These are phyloP conservation scores for Babyrousa celebensis DNA, from an alignment of 2,797 vertebrate species.

Conservation along the genomic window DNA sequence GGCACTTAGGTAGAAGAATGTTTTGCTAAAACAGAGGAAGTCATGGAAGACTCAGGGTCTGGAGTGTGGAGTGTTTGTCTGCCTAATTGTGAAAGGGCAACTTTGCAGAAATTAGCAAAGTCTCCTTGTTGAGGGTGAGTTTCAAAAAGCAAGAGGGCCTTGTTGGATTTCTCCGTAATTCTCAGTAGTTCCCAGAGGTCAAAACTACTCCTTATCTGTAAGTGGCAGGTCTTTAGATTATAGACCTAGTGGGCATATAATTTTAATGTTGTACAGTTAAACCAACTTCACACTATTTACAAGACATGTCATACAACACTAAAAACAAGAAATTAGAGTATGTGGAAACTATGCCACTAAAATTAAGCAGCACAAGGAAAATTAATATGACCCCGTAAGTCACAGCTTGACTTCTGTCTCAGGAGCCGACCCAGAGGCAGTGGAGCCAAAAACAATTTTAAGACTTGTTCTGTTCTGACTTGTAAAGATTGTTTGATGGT, in stretches of 20 bases:
- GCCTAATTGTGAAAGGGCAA: constrained; percentile 69
- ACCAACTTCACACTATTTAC: constrained; percentile 82
- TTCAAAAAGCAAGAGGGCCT: constrained; percentile 47
- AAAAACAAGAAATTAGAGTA: constrained; percentile 81
- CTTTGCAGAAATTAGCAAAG: constrained; percentile 61
- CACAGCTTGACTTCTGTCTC: constrained; percentile 83
- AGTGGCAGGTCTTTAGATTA: constrained; percentile 74
- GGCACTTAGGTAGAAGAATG: not conserved
- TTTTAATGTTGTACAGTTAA: constrained; percentile 78
- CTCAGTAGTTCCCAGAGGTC: constrained; percentile 67
- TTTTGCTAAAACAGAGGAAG: constrained; percentile 68
- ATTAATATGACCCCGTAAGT: constrained; percentile 80
- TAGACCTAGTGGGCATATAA: constrained; percentile 82
- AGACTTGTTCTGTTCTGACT: constrained; percentile 81
- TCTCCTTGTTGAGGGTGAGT: constrained; percentile 59
- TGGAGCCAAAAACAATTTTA: constrained; percentile 79
- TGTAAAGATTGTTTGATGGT: constrained; percentile 77
- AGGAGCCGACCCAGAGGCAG: constrained; percentile 75
- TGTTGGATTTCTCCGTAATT: constrained; percentile 69
- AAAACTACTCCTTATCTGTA: constrained; percentile 81
- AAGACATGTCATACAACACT: constrained; percentile 84
- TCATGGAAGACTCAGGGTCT: constrained; percentile 23
- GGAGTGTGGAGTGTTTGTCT: constrained; percentile 43
- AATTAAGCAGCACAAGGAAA: constrained; percentile 81
- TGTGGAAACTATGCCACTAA: constrained; percentile 84